A percentile compares a stretch with the other conserved stretches of the same genome.
phyloP scores from a whole-genome alignment of 2,888 invertebrate genomes.

The Rhorus exstirpatorius region DNA sequence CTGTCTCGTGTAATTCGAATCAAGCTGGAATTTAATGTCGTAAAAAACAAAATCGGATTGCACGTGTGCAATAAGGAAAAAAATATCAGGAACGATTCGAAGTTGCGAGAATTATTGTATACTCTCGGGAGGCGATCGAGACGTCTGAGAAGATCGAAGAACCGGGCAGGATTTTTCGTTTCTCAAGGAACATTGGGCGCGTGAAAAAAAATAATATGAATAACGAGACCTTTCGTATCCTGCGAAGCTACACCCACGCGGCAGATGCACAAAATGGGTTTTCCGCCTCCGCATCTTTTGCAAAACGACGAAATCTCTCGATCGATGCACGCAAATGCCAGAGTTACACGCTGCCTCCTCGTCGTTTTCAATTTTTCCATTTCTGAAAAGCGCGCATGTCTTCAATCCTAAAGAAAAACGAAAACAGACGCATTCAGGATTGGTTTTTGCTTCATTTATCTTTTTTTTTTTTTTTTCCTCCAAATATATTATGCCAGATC shows the following conservation, averaged over 20 bases:
- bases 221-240: slow-evolving; percentile 9
- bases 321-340: no score
- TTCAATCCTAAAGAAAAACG: not conserved
- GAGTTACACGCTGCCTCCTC: not conserved
- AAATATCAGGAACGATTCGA: no score
- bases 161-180: no score
- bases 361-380: slow-evolving; percentile 1
- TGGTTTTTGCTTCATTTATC: not conserved
- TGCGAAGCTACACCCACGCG: slow-evolving; percentile 7
- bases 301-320: not conserved
- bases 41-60: no score
- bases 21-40: no score
- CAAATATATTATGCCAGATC: not conserved
- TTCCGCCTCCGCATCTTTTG: not conserved
- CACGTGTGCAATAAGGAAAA: no score
- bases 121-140: no score
- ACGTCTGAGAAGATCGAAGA: no score
- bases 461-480: no score
- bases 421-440: not conserved
- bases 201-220: not conserved
- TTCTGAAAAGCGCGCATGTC: not conserved
- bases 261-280: not conserved
- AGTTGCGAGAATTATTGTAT: no score
- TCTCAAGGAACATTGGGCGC: not conserved
- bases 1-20: no score